These are phyloP conservation scores for Tragelaphus buxtoni DNA, from an alignment of 2,113 vertebrate genomes.

Conservation along the genomic window DNA sequence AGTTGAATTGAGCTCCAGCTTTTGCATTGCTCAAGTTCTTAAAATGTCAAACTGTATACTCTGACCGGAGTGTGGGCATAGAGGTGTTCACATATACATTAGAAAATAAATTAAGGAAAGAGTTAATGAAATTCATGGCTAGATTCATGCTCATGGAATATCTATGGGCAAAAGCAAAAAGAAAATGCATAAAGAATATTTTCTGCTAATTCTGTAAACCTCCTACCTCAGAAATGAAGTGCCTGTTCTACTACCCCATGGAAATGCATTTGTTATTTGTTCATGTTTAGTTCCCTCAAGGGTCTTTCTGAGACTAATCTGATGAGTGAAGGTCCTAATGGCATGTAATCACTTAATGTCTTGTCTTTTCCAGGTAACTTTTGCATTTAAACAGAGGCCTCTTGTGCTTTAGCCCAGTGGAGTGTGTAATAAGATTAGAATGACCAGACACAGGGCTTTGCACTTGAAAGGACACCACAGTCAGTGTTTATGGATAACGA, in stretches of 20 bases:
- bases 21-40: neutral
- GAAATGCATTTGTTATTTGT: neutral
- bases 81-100: neutral
- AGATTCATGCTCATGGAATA: neutral
- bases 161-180: neutral
- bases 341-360: slow-evolving; percentile 6
- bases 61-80: neutral
- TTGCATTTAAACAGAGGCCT: slow-evolving; percentile 39
- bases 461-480: neutral
- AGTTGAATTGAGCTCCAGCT: neutral
- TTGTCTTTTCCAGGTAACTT: neutral
- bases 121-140: neutral
- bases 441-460: neutral
- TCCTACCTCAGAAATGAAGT: neutral
- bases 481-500: neutral
- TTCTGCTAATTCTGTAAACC: neutral
- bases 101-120: neutral
- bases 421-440: slow-evolving; percentile 28
- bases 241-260: fast-evolving
- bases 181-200: neutral
- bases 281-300: neutral
- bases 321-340: slow-evolving; percentile 9
- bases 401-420: neutral
- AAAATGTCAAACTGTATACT: neutral
- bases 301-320: slow-evolving; percentile 30